Percentiles rank a stretch among this genome's conserved stretches.
Evolutionary conservation across 2,888 invertebrate species (phyloP).

Genomic region (Eucriotettix oculatus): DNA sequence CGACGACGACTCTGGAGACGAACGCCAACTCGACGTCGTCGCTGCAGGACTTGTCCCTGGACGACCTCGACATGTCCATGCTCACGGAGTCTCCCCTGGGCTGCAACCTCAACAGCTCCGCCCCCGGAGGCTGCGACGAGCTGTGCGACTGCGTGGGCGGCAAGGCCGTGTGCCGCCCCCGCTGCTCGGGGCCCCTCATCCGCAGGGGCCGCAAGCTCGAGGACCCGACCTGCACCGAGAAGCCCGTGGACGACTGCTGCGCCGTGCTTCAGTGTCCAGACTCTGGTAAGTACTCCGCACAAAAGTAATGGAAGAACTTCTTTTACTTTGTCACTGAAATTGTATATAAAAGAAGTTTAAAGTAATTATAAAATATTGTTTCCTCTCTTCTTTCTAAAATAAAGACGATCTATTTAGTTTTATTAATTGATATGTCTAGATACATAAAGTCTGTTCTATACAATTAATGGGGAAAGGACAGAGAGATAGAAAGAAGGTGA

Average conservation of each 20-base stretch:
- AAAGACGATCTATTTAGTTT: not conserved
- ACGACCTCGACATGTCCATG: no score
- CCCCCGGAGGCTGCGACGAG: conserved; percentile 55
- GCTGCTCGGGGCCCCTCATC: conserved; percentile 53
- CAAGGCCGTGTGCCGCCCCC: conserved; percentile 46
- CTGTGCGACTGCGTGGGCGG: conserved; percentile 56
- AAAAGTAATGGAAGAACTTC: no score
- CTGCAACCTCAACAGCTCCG: no score
- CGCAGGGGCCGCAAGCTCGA: conserved; percentile 43
- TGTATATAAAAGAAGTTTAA: no score
- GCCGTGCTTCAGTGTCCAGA: conserved; percentile 53
- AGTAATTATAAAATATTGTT: not conserved
- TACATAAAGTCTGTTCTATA: no score
- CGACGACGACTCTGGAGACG: no score
- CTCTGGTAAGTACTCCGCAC: conserved; percentile 27
- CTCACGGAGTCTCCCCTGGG: no score
- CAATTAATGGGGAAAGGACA: no score
- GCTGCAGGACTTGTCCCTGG: no score
- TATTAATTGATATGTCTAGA: not conserved
- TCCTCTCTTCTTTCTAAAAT: not conserved
- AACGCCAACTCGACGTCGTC: no score
- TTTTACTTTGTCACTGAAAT: no score
- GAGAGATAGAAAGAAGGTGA: no score
- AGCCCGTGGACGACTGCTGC: conserved; percentile 48
- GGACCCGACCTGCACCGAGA: conserved; percentile 57